phyloP scores from a whole-genome alignment of 1,140 invertebrate genomes.

The Eupristina koningsbergeri region DNA sequence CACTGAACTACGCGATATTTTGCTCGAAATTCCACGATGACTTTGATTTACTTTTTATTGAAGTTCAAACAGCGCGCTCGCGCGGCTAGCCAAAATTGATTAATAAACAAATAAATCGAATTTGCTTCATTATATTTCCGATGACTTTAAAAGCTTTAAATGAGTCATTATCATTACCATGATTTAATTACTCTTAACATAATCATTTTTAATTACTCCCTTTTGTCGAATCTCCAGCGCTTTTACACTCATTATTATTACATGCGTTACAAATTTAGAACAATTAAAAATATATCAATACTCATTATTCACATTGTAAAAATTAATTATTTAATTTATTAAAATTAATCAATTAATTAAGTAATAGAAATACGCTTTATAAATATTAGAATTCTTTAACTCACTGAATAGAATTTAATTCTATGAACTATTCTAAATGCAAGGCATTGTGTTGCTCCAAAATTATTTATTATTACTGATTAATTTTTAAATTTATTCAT shows the following conservation, averaged over 20 bases:
- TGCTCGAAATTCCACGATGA: slow-evolving; percentile 51
- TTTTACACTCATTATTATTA: not conserved
- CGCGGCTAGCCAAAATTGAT: slow-evolving; percentile 23
- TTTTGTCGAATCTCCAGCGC: not conserved
- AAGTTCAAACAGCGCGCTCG: slow-evolving; percentile 18
- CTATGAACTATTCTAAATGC: too few relatives aligned
- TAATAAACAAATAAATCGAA: slow-evolving; percentile 44
- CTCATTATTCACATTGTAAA: too few relatives aligned
- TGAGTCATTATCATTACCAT: slow-evolving; percentile 1
- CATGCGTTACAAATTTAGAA: not conserved
- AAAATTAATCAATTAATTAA: too few relatives aligned
- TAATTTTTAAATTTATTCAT: too few relatives aligned
- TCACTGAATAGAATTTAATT: too few relatives aligned
- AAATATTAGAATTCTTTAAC: too few relatives aligned
- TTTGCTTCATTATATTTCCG: slow-evolving; percentile 15
- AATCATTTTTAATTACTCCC: not conserved
- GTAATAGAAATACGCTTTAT: too few relatives aligned
- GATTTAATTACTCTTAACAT: slow-evolving; percentile 16
- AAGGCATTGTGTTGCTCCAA: too few relatives aligned
- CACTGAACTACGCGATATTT: slow-evolving; percentile 49
- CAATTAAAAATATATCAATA: not conserved
- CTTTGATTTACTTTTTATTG: slow-evolving; percentile 53
- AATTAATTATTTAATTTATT: too few relatives aligned
- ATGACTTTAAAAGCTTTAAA: slow-evolving; percentile 22
- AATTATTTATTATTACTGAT: too few relatives aligned